Base-by-base conservation (phyloP, 2,797 vertebrate species). In the Oophaga sylvatica region DNA sequence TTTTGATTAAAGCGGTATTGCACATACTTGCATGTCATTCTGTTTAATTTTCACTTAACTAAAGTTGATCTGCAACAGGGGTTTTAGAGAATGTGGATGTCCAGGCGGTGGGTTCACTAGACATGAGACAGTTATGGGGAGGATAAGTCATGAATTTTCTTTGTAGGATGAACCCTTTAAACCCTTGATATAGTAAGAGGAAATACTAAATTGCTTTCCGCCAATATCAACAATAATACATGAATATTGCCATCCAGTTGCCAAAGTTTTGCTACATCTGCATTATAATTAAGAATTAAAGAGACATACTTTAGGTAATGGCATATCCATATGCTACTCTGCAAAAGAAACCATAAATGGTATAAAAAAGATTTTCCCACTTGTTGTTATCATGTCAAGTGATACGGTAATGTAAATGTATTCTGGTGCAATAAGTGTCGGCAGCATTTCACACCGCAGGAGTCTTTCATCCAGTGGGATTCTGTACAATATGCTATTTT, bases 351-450 rank as follows among this genome's bases (percentile, higher is more conserved):
- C 15, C 73, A 76, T 84, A 76, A 76, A 84, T 16, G 35, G 57
- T 57, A 26, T 63, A 45, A 76, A 84, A 68, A 53, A 57, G 77
- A 65, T 65, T 56, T 77, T 56, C 73, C 60, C 56, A 17, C 56
- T 9, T 41, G 56, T 53, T 83, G 29, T 16, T 53, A 20, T 56
- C 77, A 85, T 76, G 26, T 56, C 45, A 77, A 77, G n/a, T 26
- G 59, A 77, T 63, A 75, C n/a, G 15, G 71, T 77, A 78, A 85
- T n/a, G 22, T 35, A 77, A 85, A 11, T 76, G 73, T 63, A 65
- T 77, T 77, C 62, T 45, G 10, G 4, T 19, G 71, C 26, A 77
- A 77, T 63, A 84, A 84, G 45, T 22, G 73, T 15, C 35, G 31
- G 57, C 57, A 77, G 71, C 60, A 12, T 77, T 78, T 22, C 20